Percentiles rank a stretch among this genome's conserved stretches.
Conservation (phyloP, 2,113 vertebrate species). For the Potamarius usumacintae region DNA sequence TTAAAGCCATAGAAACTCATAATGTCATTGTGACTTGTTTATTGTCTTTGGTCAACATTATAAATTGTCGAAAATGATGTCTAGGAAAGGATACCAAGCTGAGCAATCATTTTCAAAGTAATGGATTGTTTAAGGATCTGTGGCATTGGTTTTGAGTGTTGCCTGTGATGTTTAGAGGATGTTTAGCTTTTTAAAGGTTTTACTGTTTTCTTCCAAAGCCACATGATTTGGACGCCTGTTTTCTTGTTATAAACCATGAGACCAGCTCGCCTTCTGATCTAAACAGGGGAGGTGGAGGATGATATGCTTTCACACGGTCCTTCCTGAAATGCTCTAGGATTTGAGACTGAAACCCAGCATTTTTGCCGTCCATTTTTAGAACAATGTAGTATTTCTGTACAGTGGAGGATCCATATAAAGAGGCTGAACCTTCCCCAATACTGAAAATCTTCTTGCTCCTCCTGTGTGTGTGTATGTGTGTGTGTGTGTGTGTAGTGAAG, state of each 20-base stretch:
- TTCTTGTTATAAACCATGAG: conserved; percentile 43
- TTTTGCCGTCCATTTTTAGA: not conserved
- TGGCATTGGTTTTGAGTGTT: conserved; percentile 12
- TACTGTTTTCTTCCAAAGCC: conserved; percentile 46
- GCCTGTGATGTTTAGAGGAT: conserved; percentile 34
- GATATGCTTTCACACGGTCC: conserved; percentile 31
- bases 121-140: conserved; percentile 8
- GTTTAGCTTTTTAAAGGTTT: conserved; percentile 40
- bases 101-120: not conserved
- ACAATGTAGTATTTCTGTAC: conserved; percentile 16
- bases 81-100: not conserved
- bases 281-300: not conserved
- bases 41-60: not conserved
- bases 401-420: conserved; percentile 2
- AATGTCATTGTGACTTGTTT: not conserved
- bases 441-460: not conserved
- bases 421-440: not conserved
- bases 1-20: not conserved
- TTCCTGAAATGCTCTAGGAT: conserved; percentile 7
- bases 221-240: conserved; percentile 34
- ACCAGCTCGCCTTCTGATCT: conserved; percentile 22
- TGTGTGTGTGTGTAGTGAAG: not conserved
- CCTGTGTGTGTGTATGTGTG: not conserved
- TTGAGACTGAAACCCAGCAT: conserved; percentile 11
- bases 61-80: not conserved